Conservation (phyloP, 1,140 invertebrate genomes). For the Drosophila kohkoa region DNA sequence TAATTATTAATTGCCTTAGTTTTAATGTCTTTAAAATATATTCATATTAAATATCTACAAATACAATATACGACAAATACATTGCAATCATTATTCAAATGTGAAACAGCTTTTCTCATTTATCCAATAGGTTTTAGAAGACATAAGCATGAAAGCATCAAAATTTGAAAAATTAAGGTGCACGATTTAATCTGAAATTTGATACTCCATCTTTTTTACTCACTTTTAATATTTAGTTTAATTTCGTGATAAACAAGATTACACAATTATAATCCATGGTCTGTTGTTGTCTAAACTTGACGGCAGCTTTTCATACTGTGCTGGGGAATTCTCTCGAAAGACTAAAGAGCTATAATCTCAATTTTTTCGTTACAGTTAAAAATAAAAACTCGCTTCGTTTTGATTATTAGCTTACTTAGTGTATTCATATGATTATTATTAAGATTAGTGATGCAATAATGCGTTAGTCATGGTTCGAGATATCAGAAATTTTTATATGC, state of each 20-base stretch:
- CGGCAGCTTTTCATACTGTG: too few relatives aligned
- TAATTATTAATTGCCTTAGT: constrained; percentile 48
- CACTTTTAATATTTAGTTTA: too few relatives aligned
- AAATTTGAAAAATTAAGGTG: too few relatives aligned
- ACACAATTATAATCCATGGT: too few relatives aligned
- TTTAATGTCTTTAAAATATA: constrained; percentile 43
- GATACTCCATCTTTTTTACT: too few relatives aligned
- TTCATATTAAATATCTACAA: constrained; percentile 38
- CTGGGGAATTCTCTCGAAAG: background rate
- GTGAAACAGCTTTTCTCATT: constrained; percentile 5
- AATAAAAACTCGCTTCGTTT: background rate
- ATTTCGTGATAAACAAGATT: too few relatives aligned
- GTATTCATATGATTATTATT: background rate
- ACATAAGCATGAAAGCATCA: too few relatives aligned
- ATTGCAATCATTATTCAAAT: constrained; percentile 28
- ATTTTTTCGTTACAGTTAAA: background rate
- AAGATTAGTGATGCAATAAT: background rate
- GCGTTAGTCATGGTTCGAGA: constrained; percentile 47
- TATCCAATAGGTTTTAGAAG: background rate
- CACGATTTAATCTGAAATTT: too few relatives aligned
- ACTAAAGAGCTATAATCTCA: background rate
- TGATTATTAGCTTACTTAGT: background rate
- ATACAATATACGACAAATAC: constrained; percentile 30
- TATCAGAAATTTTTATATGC: constrained; percentile 25
- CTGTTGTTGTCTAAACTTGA: background rate